phyloP scores from a whole-genome alignment of 2,797 vertebrate genomes.

The Benthosema pterotum region DNA sequence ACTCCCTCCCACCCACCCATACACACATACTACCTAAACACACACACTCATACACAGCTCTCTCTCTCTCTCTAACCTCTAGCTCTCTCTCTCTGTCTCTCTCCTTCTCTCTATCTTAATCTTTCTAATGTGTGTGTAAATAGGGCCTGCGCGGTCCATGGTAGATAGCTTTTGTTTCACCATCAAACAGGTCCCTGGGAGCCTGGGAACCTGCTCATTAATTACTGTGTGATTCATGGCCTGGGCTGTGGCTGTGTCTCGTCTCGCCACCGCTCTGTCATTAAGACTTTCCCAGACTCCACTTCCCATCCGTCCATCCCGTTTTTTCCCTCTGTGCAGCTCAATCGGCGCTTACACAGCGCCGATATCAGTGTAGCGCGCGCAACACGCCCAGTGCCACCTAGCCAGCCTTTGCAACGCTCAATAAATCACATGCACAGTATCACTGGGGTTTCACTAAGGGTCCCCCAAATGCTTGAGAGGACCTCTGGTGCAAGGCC shows the following conservation, averaged over 20 bases:
- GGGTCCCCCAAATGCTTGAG: too few relatives aligned
- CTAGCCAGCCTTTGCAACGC: too few relatives aligned
- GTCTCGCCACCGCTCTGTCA: constrained; percentile 68
- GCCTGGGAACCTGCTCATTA: constrained; percentile 72
- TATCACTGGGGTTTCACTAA: too few relatives aligned
- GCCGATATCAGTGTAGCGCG: too few relatives aligned
- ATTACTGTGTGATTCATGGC: constrained; percentile 71
- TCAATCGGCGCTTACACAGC: too few relatives aligned
- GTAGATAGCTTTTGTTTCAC: constrained; percentile 68
- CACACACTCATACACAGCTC: neutral
- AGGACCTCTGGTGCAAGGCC: too few relatives aligned
- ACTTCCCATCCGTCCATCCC: constrained; percentile 35
- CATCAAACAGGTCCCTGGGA: constrained; percentile 61
- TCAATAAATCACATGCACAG: too few relatives aligned
- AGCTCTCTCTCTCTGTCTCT: neutral
- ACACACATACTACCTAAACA: neutral
- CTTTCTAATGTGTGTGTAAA: constrained; percentile 69
- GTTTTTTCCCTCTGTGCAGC: constrained; percentile 50
- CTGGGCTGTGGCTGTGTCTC: constrained; percentile 58
- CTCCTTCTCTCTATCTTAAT: constrained; percentile 49
- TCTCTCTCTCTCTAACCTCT: neutral
- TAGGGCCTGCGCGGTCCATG: constrained; percentile 49
- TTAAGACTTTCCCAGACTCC: constrained; percentile 75
- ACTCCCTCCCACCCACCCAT: neutral
- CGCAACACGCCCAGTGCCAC: too few relatives aligned